These are phyloP conservation scores for Halcyon badia DNA, from an alignment of 2,797 vertebrate genomes.

Conservation along the genomic window DNA sequence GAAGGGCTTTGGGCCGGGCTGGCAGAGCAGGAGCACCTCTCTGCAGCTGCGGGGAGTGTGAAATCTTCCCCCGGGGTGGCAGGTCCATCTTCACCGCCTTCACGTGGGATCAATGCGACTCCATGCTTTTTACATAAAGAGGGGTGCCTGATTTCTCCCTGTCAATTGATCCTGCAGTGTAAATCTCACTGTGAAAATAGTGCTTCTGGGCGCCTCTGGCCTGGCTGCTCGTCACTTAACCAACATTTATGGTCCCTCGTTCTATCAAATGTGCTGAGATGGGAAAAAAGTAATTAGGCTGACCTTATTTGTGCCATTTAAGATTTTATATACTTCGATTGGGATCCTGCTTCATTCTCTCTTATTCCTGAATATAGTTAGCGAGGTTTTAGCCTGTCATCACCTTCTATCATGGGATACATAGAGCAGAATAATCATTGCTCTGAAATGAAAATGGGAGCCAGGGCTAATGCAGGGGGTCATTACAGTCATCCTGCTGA, in stretches of 20 bases:
- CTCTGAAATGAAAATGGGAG: conserved; percentile 62
- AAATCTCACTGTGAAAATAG: background rate
- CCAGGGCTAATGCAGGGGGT: conserved; percentile 47
- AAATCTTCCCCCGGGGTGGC: rapidly evolving
- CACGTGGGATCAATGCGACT: background rate
- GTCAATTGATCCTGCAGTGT: background rate
- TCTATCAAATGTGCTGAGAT: conserved; percentile 23
- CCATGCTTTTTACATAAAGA: rapidly evolving
- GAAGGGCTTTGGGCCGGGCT: background rate
- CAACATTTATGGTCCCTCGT: background rate
- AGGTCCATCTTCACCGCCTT: background rate
- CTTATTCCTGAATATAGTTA: conserved; percentile 16
- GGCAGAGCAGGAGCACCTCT: background rate
- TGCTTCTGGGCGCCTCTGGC: background rate
- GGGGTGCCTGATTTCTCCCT: background rate
- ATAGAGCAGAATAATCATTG: conserved; percentile 21
- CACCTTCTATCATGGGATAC: conserved; percentile 30
- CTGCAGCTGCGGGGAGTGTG: background rate
- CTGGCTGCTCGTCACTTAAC: conserved; percentile 2
- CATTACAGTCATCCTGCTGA: conserved; percentile 23
- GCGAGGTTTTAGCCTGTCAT: conserved; percentile 45
- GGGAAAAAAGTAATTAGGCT: conserved; percentile 1
- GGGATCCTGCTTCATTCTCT: conserved; percentile 13
- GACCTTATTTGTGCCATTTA: conserved; percentile 54
- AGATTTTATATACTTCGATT: conserved; percentile 40